A percentile compares a stretch with the other conserved stretches of the same genome.
These are phyloP conservation scores for Limosa lapponica DNA, from an alignment of 2,797 vertebrate species.

Conservation along the genomic window DNA sequence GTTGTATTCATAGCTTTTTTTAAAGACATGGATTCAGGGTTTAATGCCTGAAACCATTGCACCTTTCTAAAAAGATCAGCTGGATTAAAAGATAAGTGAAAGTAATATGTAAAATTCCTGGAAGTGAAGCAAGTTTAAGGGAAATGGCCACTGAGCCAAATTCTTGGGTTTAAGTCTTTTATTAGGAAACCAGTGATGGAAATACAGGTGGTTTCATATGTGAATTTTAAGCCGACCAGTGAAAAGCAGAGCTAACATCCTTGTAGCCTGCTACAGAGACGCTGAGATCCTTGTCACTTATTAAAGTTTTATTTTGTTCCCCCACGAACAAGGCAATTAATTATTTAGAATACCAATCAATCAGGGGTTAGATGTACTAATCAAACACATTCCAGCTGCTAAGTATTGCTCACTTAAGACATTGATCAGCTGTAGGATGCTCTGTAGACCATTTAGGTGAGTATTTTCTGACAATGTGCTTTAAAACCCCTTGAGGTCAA, in stretches of 20 bases:
- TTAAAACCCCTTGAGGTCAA: conserved; percentile 72
- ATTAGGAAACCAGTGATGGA: not conserved
- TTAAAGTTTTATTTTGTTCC: conserved; percentile 72
- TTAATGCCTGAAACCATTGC: not conserved
- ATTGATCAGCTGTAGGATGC: conserved; percentile 73
- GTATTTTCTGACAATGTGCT: conserved; percentile 60
- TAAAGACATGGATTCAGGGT: rapidly evolving
- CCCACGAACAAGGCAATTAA: conserved; percentile 72
- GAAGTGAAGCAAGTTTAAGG: not conserved
- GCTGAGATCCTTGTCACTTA: conserved; percentile 55
- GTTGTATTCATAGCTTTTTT: not conserved
- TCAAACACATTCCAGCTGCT: conserved; percentile 72
- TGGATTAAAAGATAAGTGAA: not conserved
- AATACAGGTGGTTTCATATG: not conserved
- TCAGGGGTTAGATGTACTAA: conserved; percentile 71
- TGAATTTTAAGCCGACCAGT: not conserved
- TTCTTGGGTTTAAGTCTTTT: not conserved
- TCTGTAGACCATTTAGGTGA: conserved; percentile 66
- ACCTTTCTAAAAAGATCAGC: not conserved
- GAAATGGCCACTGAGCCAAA: not conserved
- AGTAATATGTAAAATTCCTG: not conserved
- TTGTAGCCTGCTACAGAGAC: conserved; percentile 1
- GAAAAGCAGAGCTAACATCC: not conserved
- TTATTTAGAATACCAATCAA: conserved; percentile 76
- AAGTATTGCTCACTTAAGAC: conserved; percentile 74